Conservation (phyloP, 2,113 vertebrate genomes). For the Synchiropus splendidus region DNA sequence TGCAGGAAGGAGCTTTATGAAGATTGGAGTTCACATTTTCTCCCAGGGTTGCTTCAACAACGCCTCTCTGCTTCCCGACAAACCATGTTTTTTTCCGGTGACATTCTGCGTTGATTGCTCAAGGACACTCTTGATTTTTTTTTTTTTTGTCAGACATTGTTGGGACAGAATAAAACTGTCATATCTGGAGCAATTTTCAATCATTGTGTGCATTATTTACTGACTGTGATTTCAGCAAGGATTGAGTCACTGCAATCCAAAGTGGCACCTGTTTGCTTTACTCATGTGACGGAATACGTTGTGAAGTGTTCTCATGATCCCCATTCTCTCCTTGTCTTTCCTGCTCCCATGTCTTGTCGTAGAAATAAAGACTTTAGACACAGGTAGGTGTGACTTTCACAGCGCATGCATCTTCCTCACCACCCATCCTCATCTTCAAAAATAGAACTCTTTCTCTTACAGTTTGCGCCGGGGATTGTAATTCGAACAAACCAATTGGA, state of each 20-base stretch:
- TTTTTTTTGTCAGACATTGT: constrained; percentile 8
- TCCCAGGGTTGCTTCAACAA: constrained; percentile 19
- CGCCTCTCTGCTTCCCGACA: constrained; percentile 18
- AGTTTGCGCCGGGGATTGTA: constrained; percentile 21
- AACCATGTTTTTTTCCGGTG: constrained; percentile 20
- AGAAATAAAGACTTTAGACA: constrained; percentile 99
- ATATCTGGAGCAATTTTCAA: neutral
- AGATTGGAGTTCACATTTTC: constrained; percentile 22
- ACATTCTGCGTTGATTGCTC: constrained; percentile 32
- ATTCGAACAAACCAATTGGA: constrained; percentile 31
- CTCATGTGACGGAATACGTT: too few species aligned
- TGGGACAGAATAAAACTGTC: constrained; percentile 1
- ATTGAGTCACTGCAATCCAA: too few species aligned
- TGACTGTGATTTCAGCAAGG: too few species aligned
- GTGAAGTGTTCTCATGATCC: constrained; percentile 12
- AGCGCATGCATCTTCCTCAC: constrained; percentile 11
- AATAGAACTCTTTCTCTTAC: constrained; percentile 20
- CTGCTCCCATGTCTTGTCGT: constrained; percentile 51
- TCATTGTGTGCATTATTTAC: neutral
- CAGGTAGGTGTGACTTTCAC: constrained; percentile 77
- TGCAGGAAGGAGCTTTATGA: constrained; percentile 13
- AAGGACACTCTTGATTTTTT: constrained; percentile 27
- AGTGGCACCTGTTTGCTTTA: too few species aligned
- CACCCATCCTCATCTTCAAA: constrained; percentile 1
- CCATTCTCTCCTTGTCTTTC: constrained; percentile 38